Conservation (phyloP, 1,140 invertebrate species). For the Drosophila arizonae region DNA sequence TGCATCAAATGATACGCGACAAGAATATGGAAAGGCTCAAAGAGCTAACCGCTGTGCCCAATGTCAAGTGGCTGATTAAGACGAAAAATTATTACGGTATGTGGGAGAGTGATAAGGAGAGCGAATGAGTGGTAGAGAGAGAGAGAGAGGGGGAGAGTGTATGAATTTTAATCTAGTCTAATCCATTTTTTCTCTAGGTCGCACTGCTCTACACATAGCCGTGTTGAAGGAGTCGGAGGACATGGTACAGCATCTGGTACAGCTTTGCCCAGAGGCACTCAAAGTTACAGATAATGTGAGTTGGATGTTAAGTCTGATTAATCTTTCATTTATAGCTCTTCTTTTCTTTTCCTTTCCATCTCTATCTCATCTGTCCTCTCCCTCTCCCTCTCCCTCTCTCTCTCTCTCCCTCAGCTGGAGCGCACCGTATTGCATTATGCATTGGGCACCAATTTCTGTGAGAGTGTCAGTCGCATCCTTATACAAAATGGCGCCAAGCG, state of each 20-base stretch:
- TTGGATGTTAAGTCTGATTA: conserved; percentile 15
- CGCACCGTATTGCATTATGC: conserved; percentile 94
- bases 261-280: conserved; percentile 88
- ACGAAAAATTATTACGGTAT: conserved; percentile 89
- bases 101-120: too few species aligned
- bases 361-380: background rate
- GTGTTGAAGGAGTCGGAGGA: conserved; percentile 91
- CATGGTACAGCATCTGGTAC: conserved; percentile 89
- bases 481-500: conserved; percentile 92
- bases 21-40: conserved; percentile 86
- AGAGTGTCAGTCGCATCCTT: conserved; percentile 89
- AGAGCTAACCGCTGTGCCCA: conserved; percentile 85
- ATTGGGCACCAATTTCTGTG: conserved; percentile 93
- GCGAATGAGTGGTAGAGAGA: too few species aligned
- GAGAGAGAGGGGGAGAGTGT: too few species aligned
- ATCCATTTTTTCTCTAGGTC: conserved; percentile 60
- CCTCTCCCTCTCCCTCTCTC: too few species aligned
- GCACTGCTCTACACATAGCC: conserved; percentile 91
- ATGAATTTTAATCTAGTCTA: background rate
- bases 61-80: conserved; percentile 87
- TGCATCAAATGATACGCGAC: conserved; percentile 89
- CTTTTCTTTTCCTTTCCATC: too few species aligned
- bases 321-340: too few species aligned
- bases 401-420: conserved; percentile 86
- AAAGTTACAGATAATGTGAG: conserved; percentile 93